Conservation (phyloP, 2,797 vertebrate species). For the Heterohyrax brucei region DNA sequence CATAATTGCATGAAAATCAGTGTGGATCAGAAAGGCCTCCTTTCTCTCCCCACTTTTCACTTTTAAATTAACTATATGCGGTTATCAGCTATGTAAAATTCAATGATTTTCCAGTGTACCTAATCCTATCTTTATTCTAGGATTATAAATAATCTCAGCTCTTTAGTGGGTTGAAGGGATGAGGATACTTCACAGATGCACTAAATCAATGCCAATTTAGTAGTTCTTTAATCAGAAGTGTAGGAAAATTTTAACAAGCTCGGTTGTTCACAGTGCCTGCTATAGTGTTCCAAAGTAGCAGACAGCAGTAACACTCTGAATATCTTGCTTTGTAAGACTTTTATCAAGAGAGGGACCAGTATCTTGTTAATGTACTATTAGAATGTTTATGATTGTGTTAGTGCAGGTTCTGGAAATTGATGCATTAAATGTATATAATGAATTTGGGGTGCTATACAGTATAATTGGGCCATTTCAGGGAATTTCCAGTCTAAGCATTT, state of each 20-base stretch:
- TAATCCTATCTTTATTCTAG: conserved; percentile 35
- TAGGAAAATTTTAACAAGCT: neutral
- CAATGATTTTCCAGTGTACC: neutral
- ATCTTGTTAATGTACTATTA: neutral
- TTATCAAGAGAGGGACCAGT: neutral
- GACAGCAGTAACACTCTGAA: neutral
- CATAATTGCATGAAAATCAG: neutral
- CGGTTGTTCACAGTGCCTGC: neutral
- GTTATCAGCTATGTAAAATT: neutral
- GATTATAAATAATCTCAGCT: neutral
- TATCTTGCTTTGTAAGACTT: neutral
- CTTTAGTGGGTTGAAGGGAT: neutral
- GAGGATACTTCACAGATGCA: neutral
- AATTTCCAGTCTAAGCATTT: conserved; percentile 36
- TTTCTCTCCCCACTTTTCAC: neutral
- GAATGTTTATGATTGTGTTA: conserved; percentile 4
- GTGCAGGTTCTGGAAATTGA: conserved; percentile 8
- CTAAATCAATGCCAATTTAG: neutral
- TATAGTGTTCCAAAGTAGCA: neutral
- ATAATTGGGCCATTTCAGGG: conserved; percentile 27
- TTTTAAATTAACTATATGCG: neutral
- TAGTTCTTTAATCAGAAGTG: neutral
- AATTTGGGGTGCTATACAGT: conserved; percentile 14
- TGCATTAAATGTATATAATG: conserved; percentile 32
- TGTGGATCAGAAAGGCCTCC: neutral